Evolutionary conservation across 2,797 vertebrate species (phyloP).

Genomic region (Gymnothorax javanicus): DNA sequence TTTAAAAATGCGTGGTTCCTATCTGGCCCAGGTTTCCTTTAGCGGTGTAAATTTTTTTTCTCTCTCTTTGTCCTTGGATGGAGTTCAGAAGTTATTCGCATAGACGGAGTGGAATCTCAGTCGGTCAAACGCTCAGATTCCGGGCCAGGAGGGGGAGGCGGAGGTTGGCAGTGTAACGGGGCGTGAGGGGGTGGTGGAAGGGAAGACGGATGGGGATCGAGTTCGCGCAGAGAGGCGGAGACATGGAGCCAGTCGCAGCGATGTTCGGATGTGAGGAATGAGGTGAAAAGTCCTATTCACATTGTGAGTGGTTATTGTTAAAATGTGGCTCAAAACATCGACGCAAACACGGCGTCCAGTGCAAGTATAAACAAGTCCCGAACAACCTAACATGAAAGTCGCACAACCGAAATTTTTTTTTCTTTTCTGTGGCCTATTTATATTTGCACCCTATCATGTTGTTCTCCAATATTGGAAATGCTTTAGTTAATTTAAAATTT

Average conservation of each 20-base stretch:
- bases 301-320: neutral
- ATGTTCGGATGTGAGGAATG: neutral
- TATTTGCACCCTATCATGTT: neutral
- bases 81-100: constrained; percentile 37
- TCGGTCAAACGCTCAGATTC: constrained; percentile 49
- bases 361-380: neutral
- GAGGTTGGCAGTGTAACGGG: constrained; percentile 50
- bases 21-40: constrained; percentile 9
- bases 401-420: too few species aligned
- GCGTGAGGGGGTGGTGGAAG: constrained; percentile 59
- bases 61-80: constrained; percentile 31
- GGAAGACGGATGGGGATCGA: constrained; percentile 49
- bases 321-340: neutral
- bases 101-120: constrained; percentile 36
- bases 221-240: constrained; percentile 68
- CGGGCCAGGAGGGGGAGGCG: constrained; percentile 43
- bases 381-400: neutral
- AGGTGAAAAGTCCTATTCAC: constrained; percentile 1
- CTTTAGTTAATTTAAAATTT: neutral
- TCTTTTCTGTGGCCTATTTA: neutral
- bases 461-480: neutral
- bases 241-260: constrained; percentile 37
- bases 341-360: neutral
- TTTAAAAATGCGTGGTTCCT: constrained; percentile 53
- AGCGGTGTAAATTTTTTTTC: neutral